Percentiles rank a stretch among this genome's conserved stretches.
phyloP scores from a whole-genome alignment of 2,113 vertebrate species.

The Trogon melanurus region DNA sequence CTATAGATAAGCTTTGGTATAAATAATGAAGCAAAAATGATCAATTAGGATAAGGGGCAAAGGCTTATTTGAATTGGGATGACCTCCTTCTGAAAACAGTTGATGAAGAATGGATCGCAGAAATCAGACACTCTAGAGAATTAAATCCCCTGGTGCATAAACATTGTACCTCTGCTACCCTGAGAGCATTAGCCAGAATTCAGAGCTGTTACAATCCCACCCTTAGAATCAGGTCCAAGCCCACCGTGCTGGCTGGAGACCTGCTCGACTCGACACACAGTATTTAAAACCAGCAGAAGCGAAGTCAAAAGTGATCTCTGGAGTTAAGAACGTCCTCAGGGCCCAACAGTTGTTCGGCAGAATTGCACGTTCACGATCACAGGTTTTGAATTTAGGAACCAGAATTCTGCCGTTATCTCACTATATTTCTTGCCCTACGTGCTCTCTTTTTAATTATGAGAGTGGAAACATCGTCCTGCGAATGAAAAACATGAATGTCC shows the following conservation, averaged over 20 bases:
- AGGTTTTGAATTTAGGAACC: neutral
- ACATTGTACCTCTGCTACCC: neutral
- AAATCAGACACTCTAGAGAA: neutral
- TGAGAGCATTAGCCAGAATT: neutral
- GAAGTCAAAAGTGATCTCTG: neutral
- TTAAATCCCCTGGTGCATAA: neutral
- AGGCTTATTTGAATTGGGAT: neutral
- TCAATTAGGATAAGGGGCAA: neutral
- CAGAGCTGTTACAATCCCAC: neutral
- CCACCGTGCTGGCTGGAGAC: neutral
- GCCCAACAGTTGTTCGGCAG: neutral
- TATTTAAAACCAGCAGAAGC: neutral
- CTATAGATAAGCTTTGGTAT: neutral
- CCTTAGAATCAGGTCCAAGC: neutral
- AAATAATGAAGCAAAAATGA: neutral
- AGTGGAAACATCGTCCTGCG: neutral
- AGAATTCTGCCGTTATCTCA: neutral
- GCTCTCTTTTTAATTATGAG: neutral
- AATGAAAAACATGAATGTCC: neutral
- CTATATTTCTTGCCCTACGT: neutral
- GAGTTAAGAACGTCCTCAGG: neutral
- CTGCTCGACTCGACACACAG: neutral
- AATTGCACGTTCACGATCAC: fast-evolving
- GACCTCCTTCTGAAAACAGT: neutral
- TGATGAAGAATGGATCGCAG: neutral